Evolutionary conservation across 2,797 vertebrate genomes (phyloP).

Genomic region (Phataginus tricuspis): DNA sequence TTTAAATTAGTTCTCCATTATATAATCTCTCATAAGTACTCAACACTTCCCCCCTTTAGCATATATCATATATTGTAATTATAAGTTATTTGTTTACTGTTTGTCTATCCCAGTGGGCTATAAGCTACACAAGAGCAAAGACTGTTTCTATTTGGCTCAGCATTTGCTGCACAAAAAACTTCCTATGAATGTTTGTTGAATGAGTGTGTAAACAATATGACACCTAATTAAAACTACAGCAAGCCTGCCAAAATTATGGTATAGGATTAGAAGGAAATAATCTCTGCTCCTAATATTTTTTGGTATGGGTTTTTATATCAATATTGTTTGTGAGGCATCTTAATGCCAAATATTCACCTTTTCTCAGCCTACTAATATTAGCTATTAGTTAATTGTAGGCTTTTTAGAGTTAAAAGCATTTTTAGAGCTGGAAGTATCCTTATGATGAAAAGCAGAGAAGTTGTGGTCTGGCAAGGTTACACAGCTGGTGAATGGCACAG

Average conservation of each 20-base stretch:
- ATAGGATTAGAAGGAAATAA: not conserved
- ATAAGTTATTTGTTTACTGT: not conserved
- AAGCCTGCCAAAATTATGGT: not conserved
- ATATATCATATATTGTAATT: not conserved
- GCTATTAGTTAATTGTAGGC: not conserved
- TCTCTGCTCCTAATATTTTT: not conserved
- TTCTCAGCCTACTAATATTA: not conserved
- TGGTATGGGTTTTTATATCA: not conserved
- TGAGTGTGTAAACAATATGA: not conserved
- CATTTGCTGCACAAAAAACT: not conserved
- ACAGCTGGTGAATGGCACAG: not conserved
- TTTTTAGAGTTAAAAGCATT: not conserved
- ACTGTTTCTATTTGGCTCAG: not conserved
- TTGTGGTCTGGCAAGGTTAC: not conserved
- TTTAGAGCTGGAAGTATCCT: not conserved
- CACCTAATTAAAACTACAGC: not conserved
- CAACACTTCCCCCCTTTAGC: not conserved
- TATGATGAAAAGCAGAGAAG: not conserved
- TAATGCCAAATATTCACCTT: not conserved
- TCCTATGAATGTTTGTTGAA: constrained; percentile 17
- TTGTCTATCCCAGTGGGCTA: not conserved
- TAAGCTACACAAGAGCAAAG: not conserved
- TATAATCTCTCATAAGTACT: not conserved
- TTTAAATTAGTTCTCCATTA: not conserved
- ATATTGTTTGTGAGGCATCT: not conserved